phyloP scores from a whole-genome alignment of 1,140 invertebrate species.

The Hypothenemus hampei region DNA sequence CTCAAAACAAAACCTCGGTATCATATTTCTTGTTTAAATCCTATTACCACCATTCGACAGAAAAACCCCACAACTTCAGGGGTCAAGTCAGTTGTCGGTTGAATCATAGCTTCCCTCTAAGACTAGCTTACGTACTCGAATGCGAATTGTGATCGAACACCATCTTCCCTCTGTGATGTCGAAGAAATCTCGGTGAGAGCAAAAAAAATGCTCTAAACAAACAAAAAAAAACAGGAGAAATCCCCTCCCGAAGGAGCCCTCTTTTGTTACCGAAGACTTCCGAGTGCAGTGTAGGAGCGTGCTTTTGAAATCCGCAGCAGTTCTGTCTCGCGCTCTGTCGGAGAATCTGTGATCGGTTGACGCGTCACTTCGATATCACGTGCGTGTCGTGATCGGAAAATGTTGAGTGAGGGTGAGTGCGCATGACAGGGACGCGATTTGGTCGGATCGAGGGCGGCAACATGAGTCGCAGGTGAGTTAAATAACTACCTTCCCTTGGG shows the following conservation, averaged over 20 bases:
- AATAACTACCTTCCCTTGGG: slow-evolving; percentile 14
- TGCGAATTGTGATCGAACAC: no score
- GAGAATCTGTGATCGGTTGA: slow-evolving; percentile 33
- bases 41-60: no score
- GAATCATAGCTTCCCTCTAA: no score
- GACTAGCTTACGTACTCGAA: no score
- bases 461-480: slow-evolving; percentile 28
- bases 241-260: slow-evolving; percentile 35
- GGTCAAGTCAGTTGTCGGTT: no score
- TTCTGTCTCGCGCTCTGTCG: slow-evolving; percentile 36
- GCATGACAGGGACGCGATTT: slow-evolving; percentile 30
- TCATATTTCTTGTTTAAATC: no score
- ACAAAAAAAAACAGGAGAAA: slow-evolving; percentile 21
- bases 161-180: no score
- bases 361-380: slow-evolving; percentile 30
- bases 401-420: slow-evolving; percentile 26
- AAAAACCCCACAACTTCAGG: no score
- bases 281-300: slow-evolving; percentile 33
- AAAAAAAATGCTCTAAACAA: no score
- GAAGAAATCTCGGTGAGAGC: no score
- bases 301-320: slow-evolving; percentile 35
- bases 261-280: slow-evolving; percentile 42
- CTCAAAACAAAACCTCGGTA: no score
- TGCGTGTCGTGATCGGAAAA: slow-evolving; percentile 29
- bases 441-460: slow-evolving; percentile 23